Conservation (phyloP, 2,797 vertebrate genomes). For the Pelochelys cantorii region DNA sequence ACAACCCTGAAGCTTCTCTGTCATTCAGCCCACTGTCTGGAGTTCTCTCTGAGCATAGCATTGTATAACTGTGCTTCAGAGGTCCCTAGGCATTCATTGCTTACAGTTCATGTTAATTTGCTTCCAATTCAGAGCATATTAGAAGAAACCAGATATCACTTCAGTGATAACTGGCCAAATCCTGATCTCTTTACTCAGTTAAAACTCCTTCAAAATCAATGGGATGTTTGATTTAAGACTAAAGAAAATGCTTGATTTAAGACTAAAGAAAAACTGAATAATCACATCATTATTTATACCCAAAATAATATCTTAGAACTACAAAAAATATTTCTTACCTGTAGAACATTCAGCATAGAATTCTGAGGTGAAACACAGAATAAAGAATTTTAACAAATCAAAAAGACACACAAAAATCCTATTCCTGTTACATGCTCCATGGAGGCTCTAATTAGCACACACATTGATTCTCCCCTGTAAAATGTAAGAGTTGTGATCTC, state of each 20-base stretch:
- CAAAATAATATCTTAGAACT: constrained; percentile 11
- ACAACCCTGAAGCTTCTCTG: background rate
- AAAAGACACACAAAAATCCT: constrained; percentile 3
- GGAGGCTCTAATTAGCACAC: constrained; percentile 59
- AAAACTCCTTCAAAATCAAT: background rate
- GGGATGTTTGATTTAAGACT: background rate
- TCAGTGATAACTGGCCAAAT: background rate
- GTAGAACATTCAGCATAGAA: background rate
- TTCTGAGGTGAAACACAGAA: constrained; percentile 2
- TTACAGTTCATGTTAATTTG: background rate
- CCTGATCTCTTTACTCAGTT: background rate
- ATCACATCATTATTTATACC: background rate
- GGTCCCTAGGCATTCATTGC: background rate
- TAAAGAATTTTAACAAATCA: constrained; percentile 34
- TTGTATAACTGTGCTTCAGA: background rate
- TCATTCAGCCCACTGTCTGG: background rate
- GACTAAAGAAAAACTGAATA: background rate
- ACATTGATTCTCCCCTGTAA: constrained; percentile 59
- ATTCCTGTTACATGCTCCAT: constrained; percentile 34
- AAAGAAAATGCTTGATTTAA: constrained; percentile 12
- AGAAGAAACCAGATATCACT: background rate
- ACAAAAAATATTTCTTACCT: constrained; percentile 23
- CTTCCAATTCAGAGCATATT: background rate
- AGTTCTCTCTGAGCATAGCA: background rate
- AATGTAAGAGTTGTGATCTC: constrained; percentile 59